Evolutionary conservation across 2,888 invertebrate genomes (phyloP).

Genomic region (Scotopteryx bipunctaria): DNA sequence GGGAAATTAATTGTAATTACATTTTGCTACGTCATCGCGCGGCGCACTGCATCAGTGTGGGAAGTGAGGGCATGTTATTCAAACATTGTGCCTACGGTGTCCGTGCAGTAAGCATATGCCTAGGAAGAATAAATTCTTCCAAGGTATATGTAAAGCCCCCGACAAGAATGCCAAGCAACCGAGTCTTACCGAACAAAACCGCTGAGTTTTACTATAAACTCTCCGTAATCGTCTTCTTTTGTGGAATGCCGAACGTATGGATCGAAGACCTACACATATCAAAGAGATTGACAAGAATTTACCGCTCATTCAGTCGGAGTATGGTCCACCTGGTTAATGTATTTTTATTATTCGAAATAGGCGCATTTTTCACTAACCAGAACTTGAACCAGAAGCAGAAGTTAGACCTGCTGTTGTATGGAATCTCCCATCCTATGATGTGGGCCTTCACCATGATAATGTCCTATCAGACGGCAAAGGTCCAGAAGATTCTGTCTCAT

Average conservation of each 20-base stretch:
- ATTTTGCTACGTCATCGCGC: not conserved
- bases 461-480: constrained; percentile 33
- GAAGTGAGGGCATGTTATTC: not conserved
- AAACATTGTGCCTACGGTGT: not conserved
- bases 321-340: constrained; percentile 34
- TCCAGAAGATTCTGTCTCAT: constrained; percentile 41
- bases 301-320: constrained; percentile 31
- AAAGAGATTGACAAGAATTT: constrained; percentile 13
- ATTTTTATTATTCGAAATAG: constrained; percentile 43
- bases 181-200: constrained; percentile 29
- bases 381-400: constrained; percentile 45
- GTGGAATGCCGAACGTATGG: constrained; percentile 52
- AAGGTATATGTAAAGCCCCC: no score
- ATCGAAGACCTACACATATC: constrained; percentile 34
- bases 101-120: no score
- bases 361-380: constrained; percentile 46
- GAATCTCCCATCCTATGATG: constrained; percentile 47
- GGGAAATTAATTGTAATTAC: not conserved
- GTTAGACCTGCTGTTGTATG: constrained; percentile 44
- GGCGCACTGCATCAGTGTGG: not conserved
- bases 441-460: constrained; percentile 33
- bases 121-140: no score
- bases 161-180: not conserved
- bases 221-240: constrained; percentile 33
- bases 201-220: constrained; percentile 42